Evolutionary conservation across 2,888 invertebrate species (phyloP).

Genomic region (Diarsia rubi): DNA sequence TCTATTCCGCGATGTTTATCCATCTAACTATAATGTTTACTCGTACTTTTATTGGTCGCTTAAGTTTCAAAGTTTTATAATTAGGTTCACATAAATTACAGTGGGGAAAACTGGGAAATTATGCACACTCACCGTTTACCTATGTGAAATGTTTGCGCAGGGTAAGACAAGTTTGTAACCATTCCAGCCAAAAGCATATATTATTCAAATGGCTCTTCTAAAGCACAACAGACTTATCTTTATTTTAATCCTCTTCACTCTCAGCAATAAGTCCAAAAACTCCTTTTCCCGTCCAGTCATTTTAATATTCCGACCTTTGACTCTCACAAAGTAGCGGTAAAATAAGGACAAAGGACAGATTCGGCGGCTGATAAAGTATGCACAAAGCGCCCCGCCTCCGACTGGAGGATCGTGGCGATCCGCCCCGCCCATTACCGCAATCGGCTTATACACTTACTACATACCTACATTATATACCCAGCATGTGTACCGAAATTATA

Average conservation of each 20-base stretch:
- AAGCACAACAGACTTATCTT: neutral
- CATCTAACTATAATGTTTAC: constrained; percentile 77
- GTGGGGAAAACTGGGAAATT: neutral
- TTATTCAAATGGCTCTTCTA: neutral
- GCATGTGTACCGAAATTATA: constrained; percentile 61
- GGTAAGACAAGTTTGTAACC: neutral
- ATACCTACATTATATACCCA: constrained; percentile 64
- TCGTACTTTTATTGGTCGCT: constrained; percentile 73
- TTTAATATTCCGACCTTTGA: constrained; percentile 54
- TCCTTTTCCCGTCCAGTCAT: constrained; percentile 26
- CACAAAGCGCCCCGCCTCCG: constrained; percentile 85
- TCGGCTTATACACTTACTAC: constrained; percentile 75
- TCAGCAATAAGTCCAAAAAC: constrained; percentile 3
- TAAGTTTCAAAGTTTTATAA: constrained; percentile 66
- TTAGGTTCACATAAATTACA: constrained; percentile 36
- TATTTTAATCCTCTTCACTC: neutral
- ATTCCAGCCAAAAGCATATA: neutral
- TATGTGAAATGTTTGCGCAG: neutral
- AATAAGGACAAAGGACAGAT: constrained; percentile 78
- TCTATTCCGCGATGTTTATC: constrained; percentile 74
- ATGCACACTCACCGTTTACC: neutral
- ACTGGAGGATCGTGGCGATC: constrained; percentile 82
- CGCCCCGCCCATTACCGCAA: constrained; percentile 84
- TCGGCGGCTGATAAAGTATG: constrained; percentile 82
- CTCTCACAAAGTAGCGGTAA: constrained; percentile 46